Percentiles rank a stretch among this genome's conserved stretches.
Evolutionary conservation across 2,113 vertebrate species (phyloP).

Genomic region (Cololabis saira): DNA sequence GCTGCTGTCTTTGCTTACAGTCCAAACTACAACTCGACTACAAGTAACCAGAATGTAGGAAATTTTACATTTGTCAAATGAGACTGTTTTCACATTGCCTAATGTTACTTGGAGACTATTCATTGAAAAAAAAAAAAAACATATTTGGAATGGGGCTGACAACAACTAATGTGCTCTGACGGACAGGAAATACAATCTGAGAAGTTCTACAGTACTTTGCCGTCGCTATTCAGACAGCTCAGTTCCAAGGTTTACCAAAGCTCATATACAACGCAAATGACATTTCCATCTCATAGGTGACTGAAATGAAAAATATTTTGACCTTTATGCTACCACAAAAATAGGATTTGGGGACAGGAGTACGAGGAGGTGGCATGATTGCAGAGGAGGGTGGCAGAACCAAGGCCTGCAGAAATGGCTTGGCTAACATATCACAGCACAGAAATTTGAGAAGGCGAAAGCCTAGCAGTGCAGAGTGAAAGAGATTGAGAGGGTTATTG

Average conservation of each 20-base stretch:
- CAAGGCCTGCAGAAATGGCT: conserved; percentile 30
- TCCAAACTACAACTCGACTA: conserved; percentile 29
- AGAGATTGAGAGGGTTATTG: conserved; percentile 23
- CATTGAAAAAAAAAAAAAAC: background rate
- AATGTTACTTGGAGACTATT: conserved; percentile 9
- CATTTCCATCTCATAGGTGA: conserved; percentile 60
- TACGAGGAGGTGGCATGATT: conserved; percentile 12
- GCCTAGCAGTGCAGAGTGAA: background rate
- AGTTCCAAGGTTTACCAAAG: conserved; percentile 33
- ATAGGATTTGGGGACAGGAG: conserved; percentile 39
- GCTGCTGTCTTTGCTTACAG: conserved; percentile 39
- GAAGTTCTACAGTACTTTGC: background rate
- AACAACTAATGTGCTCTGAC: background rate
- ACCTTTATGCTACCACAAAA: conserved; percentile 62
- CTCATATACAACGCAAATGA: conserved; percentile 55
- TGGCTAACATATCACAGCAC: conserved; percentile 1
- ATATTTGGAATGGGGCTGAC: background rate
- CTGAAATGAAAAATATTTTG: conserved; percentile 63
- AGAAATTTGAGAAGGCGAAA: conserved; percentile 3
- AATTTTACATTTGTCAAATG: no score
- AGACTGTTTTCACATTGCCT: background rate
- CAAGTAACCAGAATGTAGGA: conserved; percentile 10
- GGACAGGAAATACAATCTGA: background rate
- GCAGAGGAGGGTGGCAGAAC: conserved; percentile 2
- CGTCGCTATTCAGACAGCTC: conserved; percentile 20